phyloP scores from a whole-genome alignment of 92 coral and sea anemone genomes.

The Umimayanthus chanpuru region DNA sequence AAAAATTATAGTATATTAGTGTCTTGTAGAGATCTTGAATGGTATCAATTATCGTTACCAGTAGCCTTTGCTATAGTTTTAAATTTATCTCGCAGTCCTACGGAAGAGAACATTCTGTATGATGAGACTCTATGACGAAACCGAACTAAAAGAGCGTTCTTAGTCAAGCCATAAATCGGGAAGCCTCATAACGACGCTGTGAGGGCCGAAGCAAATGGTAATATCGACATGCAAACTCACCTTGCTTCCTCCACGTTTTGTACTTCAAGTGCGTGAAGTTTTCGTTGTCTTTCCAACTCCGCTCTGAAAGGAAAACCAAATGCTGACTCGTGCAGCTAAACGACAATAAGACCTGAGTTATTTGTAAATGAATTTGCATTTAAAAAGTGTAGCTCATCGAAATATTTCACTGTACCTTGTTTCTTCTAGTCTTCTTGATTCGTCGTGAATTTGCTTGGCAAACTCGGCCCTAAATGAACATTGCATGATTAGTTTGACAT shows the following conservation, averaged over 20 bases:
- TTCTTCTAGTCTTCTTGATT: conserved; percentile 91
- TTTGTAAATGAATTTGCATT: no score
- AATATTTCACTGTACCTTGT: conserved; percentile 66
- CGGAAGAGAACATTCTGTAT: neutral
- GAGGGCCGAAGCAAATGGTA: no score
- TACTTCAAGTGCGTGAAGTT: conserved; percentile 86
- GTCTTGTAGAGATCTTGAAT: neutral
- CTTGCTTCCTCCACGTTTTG: conserved; percentile 96
- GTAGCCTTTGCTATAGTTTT: neutral
- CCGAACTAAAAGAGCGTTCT: no score
- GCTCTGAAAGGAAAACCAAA: conserved; percentile 60
- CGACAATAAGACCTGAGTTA: neutral
- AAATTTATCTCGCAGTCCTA: neutral
- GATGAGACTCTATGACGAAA: neutral
- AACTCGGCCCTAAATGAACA: conserved; percentile 75
- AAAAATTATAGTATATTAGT: neutral
- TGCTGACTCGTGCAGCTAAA: neutral
- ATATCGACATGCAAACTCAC: conserved; percentile 40
- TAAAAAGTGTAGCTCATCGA: neutral
- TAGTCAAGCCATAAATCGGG: neutral
- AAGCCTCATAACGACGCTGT: neutral
- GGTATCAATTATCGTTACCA: no score
- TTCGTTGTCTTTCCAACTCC: conserved; percentile 93
- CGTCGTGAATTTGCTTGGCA: conserved; percentile 91
- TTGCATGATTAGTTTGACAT: neutral